Percentiles rank a stretch among this genome's conserved stretches.
Evolutionary conservation across 2,113 vertebrate genomes (phyloP).

Genomic region (Pseudopodoces humilis): DNA sequence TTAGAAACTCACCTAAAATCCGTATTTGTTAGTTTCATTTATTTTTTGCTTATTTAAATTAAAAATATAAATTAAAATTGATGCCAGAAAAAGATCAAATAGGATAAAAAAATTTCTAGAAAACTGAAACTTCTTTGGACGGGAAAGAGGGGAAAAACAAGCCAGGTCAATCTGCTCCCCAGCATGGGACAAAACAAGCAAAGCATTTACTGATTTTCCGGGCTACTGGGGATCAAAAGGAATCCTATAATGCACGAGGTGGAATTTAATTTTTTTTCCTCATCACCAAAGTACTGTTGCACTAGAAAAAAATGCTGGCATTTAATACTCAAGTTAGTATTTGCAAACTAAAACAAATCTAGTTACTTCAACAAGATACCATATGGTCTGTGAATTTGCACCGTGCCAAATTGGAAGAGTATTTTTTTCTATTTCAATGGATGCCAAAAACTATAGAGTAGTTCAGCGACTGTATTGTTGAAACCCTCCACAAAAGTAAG

Average conservation of each 20-base stretch:
- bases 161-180: background rate
- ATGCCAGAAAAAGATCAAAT: background rate
- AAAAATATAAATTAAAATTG: background rate
- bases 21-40: background rate
- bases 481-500: background rate
- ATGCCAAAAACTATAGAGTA: background rate
- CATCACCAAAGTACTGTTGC: background rate
- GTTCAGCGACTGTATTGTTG: background rate
- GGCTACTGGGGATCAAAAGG: background rate
- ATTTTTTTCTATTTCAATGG: background rate
- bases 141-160: background rate
- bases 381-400: background rate
- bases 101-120: background rate
- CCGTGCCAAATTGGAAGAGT: background rate
- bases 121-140: background rate
- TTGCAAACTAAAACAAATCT: slow-evolving; percentile 32
- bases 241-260: background rate
- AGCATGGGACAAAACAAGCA: background rate
- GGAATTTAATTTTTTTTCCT: background rate
- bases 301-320: background rate
- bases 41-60: background rate
- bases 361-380: slow-evolving; percentile 35
- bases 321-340: slow-evolving; percentile 19
- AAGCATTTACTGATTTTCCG: background rate
- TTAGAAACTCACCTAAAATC: background rate